Evolutionary conservation across 2,888 invertebrate genomes (phyloP), one percentile per base, ranked within the genome.

Genomic region (Rhagonycha lutea): DNA sequence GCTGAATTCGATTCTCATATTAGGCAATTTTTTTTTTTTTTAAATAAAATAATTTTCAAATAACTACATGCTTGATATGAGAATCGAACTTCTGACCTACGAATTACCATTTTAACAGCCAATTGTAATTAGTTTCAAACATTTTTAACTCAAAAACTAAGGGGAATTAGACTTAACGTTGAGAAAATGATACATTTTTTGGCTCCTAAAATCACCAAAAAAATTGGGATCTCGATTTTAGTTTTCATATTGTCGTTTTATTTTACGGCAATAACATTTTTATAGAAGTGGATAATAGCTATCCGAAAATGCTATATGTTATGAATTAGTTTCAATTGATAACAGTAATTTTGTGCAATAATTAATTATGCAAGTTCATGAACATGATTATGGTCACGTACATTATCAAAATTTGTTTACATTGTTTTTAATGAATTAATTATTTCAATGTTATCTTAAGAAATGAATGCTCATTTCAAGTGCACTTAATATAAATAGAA

Each of bases 341-440:
- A 47, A 47, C 7, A 47, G 5, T 47, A 47, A 7, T n/a, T 47
- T 47, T 47, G 47, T 47, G n/a, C 12, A 32, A 47, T 60, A 23
- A 73, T 70, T 70, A 75, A 69, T 77, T 77, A 69, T 68, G 62
- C 24, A 68, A 74, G 74, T 68, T 70, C 62, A 70, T 28, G 72
- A 77, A 65, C 77, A 82, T 83, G 83, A 77, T 78, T 18, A 67
- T 77, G 76, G 84, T 84, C 84, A 84, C 84, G 84, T 84, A 84
- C 82, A 79, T 83, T 78, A 79, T 75, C 69, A 70, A 61, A 74
- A 61, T 73, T 63, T 73, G 47, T 47, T n/a, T n/a, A n/a, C 3
- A 47, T 47, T 47, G n/a, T n/a, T 47, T n/a, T n/a, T 7, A n/a
- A 47, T 47, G n/a, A 47, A 47, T 47, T 5, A 47, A 47, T 47